Evolutionary conservation across 2,113 vertebrate genomes (phyloP), one percentile per base, ranked within the genome.

Genomic region (Upupa epops): DNA sequence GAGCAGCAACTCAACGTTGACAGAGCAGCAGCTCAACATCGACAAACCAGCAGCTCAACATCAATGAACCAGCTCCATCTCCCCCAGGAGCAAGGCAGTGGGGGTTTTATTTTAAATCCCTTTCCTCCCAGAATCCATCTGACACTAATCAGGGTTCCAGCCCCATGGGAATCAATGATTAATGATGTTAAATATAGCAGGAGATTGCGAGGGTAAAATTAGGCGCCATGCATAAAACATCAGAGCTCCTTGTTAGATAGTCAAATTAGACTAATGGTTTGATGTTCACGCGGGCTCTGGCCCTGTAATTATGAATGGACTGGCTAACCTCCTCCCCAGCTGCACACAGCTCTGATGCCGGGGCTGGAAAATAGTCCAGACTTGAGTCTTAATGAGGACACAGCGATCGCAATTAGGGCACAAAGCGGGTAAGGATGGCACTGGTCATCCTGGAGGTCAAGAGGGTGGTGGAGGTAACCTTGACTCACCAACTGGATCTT

Each of bases 141-240:
- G 97, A 97, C 92, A 60, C 96, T 94, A 98, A 98, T 98, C 97
- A 98, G 95, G 95, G 96, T 93, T 90, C 88, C 87, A 24, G 85
- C 89, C 96, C 96, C 94, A 86, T 13, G 92, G 96, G 97, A 97
- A 95, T 95, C 92, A 86, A 46, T 97, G 97, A 98, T 97, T 97
- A 98, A 97, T 96, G 90, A 93, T 94, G 97, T 97, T 98, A 98
- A 98, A 98, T 97, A 97, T 98, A 98, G 97, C 96, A 92, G 82
- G 89, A 96, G 96, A 88, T 95, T 90, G 96, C 86, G 28, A 28
- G 96, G 95, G 95, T 95, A 88, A 95, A 97, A 97, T 97, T 83
- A 97, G 97, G 96, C 13, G 0, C 95, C 96, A 97, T 97, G 97
- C 97, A 98, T 98, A 97, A 98, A 98, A 97, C 97, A 98, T 98